Base-by-base conservation (phyloP, 2,888 invertebrate species). In the Merodon equestris region DNA sequence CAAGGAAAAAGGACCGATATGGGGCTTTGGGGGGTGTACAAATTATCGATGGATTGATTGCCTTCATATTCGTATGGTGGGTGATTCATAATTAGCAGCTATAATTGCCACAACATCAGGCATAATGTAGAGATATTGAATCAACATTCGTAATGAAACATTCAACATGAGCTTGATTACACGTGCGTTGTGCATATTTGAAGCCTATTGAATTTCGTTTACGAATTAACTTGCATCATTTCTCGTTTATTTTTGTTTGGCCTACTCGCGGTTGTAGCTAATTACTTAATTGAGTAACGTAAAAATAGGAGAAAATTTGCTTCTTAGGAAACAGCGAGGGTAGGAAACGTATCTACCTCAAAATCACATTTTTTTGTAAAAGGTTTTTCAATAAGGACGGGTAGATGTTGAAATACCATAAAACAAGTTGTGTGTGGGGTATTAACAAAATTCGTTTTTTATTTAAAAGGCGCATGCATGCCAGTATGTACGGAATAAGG, bases 101-200 rank as follows among this genome's bases (percentile, higher is more conserved):
- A 61, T 70, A 60, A 71, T 71, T 61, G 54, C 54, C 40, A 13
- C 18, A 48, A 38, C 27, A 54, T 40, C n/a, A 27, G 40, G 40
- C 40, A 47, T 45, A 58, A 36, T 47, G 47, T 15, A 47, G 19
- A 60, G 40, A 61, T 54, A 54, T 61, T 45, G 54, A 42, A 54
- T 70, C 54, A 61, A 53, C 70, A 48, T 45, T 53, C 53, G 40
- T 60, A 61, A 61, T 61, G 54, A 53, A 70, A 61, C 54, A 66
- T 47, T 10, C 12, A 15, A 9, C 12, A 15, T 15, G 38, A 12
- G 17, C n/a, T 3, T 44, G 18, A 44, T 15, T 38, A n/a, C 44
- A 14, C 5, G 10, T 18, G 14, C 12, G 19, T n/a, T 13, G 38
- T 42, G 13, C 10, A 15, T 44, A 44, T 14, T 14, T 40, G 7